phyloP scores from a whole-genome alignment of 64 coral and sea anemone genomes.

The Stichodactyla helianthus region DNA sequence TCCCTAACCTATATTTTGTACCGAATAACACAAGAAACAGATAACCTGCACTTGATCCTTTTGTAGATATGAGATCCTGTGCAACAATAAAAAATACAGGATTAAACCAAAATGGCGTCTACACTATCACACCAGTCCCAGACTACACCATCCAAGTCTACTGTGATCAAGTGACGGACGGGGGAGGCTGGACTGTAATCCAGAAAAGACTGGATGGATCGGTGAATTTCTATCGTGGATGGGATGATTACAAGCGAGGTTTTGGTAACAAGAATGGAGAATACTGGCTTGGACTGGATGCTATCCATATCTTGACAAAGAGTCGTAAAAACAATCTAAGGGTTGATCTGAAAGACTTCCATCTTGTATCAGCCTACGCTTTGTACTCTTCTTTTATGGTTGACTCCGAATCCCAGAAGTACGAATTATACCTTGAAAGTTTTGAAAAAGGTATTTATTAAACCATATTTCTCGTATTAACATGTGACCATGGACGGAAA shows the following conservation, averaged over 20 bases:
- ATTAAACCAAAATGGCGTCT: background rate
- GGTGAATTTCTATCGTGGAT: too few species aligned
- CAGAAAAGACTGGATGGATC: background rate
- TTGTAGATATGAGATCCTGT: background rate
- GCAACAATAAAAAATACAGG: background rate
- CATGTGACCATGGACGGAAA: background rate
- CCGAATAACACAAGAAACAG: too few species aligned
- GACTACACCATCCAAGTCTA: background rate
- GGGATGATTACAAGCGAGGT: conserved; percentile 1
- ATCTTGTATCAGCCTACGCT: background rate
- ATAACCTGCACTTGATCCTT: too few species aligned
- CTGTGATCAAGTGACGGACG: background rate
- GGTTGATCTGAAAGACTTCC: background rate
- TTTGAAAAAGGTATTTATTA: background rate
- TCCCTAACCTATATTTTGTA: too few species aligned
- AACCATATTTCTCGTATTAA: background rate
- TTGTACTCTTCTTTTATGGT: background rate
- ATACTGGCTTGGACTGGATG: conserved; percentile 7
- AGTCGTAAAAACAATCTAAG: background rate
- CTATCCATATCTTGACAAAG: background rate
- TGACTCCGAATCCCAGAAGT: background rate
- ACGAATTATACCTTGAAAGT: background rate
- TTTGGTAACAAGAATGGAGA: background rate
- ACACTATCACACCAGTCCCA: background rate
- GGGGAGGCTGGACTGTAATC: conserved; percentile 5